A percentile compares a stretch with the other conserved stretches of the same genome.
Conservation (phyloP, 2,113 vertebrate genomes). For the Gymnorhina tibicen region DNA sequence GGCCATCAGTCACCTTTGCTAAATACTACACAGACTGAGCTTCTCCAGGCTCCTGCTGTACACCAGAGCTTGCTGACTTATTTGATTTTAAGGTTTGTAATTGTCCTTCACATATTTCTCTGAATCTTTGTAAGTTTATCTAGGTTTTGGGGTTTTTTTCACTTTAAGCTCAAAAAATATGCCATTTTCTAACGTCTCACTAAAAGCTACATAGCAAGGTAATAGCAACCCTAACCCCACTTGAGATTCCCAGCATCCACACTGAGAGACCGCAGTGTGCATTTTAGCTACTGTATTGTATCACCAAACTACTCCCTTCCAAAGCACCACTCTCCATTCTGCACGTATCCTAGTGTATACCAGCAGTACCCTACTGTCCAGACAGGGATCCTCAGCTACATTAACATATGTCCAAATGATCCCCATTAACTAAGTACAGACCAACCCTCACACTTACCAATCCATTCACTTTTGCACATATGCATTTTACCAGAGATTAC, state of each 20-base stretch:
- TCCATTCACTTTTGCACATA: background rate
- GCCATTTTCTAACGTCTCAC: background rate
- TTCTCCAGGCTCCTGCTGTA: background rate
- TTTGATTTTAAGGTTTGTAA: background rate
- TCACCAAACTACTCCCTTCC: background rate
- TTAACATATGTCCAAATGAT: background rate
- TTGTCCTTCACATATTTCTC: background rate
- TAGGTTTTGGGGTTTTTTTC: rapidly evolving
- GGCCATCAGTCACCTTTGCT: background rate
- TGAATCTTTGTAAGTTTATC: background rate
- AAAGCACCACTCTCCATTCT: background rate
- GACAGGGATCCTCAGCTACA: background rate
- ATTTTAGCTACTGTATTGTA: background rate
- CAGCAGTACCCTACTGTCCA: background rate
- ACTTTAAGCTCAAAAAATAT: background rate
- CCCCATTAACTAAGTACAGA: background rate
- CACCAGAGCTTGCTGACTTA: background rate
- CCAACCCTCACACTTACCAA: background rate
- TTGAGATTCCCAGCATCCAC: background rate
- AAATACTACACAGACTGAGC: background rate
- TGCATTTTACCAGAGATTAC: background rate
- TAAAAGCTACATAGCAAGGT: background rate
- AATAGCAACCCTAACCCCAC: background rate
- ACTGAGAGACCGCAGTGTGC: background rate
- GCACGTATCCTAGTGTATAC: no score